Conservation (phyloP, 1,140 invertebrate genomes). For the Popillia japonica region DNA sequence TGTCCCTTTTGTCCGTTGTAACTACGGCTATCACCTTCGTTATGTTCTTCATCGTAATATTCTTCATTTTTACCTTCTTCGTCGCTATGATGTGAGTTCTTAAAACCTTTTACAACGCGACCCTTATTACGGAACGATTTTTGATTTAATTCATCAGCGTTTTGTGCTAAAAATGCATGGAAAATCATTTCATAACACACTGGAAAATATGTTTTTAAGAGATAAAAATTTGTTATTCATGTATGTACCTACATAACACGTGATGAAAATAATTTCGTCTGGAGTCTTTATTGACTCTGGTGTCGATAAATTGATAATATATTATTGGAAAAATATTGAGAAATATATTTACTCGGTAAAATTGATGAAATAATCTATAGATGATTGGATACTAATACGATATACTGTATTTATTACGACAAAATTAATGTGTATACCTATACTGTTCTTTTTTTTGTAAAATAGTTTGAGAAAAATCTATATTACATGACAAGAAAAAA, state of each 20-base stretch:
- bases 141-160: not conserved
- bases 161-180: not conserved
- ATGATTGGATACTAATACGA: no score
- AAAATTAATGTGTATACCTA: no score
- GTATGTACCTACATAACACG: not conserved
- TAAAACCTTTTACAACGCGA: not conserved
- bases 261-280: constrained; percentile 1
- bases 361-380: no score
- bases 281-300: not conserved
- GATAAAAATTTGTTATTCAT: not conserved
- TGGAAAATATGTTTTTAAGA: not conserved
- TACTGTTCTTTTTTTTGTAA: no score
- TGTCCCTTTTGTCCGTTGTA: not conserved
- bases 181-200: not conserved
- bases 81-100: not conserved
- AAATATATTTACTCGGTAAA: not conserved
- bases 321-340: not conserved
- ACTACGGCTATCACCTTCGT: not conserved
- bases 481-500: no score
- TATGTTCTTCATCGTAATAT: not conserved
- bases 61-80: not conserved
- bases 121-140: not conserved
- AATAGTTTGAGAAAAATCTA: no score
- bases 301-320: not conserved
- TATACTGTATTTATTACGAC: no score